These are phyloP conservation scores for Pipistrellus pygmaeus DNA, from an alignment of 2,797 vertebrate species.

Conservation along the genomic window DNA sequence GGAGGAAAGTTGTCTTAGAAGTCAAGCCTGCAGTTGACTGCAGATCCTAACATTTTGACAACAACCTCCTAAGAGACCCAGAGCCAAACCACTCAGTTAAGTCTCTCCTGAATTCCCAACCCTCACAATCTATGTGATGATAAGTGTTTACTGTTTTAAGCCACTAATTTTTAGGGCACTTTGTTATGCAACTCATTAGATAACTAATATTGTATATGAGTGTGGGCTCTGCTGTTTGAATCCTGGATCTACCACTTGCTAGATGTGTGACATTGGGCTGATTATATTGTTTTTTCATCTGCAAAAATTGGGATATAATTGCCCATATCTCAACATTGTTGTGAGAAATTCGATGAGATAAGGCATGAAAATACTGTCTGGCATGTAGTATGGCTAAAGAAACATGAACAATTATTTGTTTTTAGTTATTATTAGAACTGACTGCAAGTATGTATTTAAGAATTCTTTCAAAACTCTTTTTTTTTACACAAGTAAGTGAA, in stretches of 20 bases:
- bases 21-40: neutral
- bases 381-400: neutral
- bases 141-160: neutral
- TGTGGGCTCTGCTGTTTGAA: neutral
- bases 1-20: neutral
- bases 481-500: neutral
- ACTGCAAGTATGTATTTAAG: neutral
- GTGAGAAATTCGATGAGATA: constrained; percentile 35
- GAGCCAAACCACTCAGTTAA: neutral
- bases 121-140: neutral
- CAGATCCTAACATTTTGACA: neutral
- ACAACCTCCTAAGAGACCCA: neutral
- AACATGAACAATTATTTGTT: constrained; percentile 16
- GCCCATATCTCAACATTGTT: neutral
- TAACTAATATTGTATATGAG: neutral
- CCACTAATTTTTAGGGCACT: neutral
- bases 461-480: neutral
- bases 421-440: constrained; percentile 52
- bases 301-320: constrained; percentile 13
- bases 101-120: neutral
- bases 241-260: neutral
- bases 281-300: neutral
- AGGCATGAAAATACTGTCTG: constrained; percentile 8
- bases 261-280: neutral
- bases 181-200: neutral